phyloP scores from a whole-genome alignment of 2,888 invertebrate genomes.

The Meteorus cinctellus region DNA sequence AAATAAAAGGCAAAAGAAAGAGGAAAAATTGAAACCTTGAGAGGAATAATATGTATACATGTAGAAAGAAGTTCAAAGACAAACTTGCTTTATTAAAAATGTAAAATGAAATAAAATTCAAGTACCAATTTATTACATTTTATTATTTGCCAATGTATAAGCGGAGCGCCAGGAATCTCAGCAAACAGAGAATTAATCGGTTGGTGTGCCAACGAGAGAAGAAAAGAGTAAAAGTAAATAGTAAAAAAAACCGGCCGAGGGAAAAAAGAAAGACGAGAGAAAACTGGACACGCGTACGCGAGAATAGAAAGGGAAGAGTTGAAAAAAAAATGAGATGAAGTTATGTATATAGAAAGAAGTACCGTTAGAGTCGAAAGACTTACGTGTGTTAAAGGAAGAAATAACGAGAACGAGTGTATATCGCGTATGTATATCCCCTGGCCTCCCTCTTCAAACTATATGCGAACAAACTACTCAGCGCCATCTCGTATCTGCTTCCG shows the following conservation, averaged over 20 bases:
- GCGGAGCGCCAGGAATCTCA: conserved; percentile 24
- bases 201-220: conserved; percentile 11
- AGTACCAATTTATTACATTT: conserved; percentile 32
- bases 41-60: not conserved
- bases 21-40: not conserved
- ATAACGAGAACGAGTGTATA: not conserved
- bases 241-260: not conserved
- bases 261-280: conserved; percentile 24
- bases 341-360: conserved; percentile 13
- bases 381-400: not conserved
- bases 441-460: not conserved
- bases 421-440: not conserved
- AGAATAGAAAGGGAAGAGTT: not conserved
- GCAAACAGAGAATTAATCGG: conserved; percentile 42
- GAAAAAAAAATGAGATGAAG: not conserved
- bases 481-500: conserved; percentile 60
- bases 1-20: not conserved
- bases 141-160: conserved; percentile 20
- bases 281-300: conserved; percentile 4
- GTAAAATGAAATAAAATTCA: conserved; percentile 24
- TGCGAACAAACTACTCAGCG: conserved; percentile 28
- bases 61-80: not conserved
- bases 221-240: conserved; percentile 4
- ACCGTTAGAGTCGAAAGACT: not conserved
- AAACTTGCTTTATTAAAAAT: conserved; percentile 28